Evolutionary conservation across 1,140 invertebrate species (phyloP).

Genomic region (Heliconius melpomene): DNA sequence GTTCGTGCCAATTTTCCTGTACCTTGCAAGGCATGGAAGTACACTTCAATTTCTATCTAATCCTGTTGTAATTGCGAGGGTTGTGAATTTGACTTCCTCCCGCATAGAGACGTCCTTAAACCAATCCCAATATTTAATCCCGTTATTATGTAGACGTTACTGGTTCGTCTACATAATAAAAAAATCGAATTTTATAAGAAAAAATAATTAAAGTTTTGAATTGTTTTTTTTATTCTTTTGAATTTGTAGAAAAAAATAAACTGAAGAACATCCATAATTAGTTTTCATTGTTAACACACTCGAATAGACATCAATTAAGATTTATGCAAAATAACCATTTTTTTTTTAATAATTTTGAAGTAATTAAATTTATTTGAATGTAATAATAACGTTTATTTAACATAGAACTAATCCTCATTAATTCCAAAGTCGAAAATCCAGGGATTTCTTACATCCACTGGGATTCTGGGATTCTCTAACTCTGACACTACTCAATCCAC

Average conservation of each 20-base stretch:
- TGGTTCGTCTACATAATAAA: no score
- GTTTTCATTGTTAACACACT: no score
- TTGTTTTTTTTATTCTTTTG: no score
- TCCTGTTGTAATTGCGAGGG: constrained; percentile 45
- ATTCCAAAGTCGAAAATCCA: neutral
- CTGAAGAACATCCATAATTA: no score
- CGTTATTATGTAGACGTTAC: neutral
- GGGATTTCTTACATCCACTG: neutral
- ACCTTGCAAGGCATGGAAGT: constrained; percentile 37
- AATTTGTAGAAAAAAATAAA: no score
- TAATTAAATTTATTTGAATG: no score
- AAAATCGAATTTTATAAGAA: no score
- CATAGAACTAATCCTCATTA: neutral
- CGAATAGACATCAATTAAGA: no score
- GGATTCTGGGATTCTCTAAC: neutral
- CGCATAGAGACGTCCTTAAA: constrained; percentile 19
- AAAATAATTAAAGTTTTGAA: neutral
- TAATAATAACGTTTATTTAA: neutral
- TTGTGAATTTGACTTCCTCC: constrained; percentile 35
- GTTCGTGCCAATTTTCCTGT: constrained; percentile 16
- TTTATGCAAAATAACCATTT: no score
- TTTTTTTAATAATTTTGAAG: no score
- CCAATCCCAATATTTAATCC: neutral
- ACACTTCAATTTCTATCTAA: constrained; percentile 66
- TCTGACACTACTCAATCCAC: constrained; percentile 17